Evolutionary conservation across 2,888 invertebrate species (phyloP), one percentile per base, ranked within the genome.

Genomic region (Poecilus cupreus): DNA sequence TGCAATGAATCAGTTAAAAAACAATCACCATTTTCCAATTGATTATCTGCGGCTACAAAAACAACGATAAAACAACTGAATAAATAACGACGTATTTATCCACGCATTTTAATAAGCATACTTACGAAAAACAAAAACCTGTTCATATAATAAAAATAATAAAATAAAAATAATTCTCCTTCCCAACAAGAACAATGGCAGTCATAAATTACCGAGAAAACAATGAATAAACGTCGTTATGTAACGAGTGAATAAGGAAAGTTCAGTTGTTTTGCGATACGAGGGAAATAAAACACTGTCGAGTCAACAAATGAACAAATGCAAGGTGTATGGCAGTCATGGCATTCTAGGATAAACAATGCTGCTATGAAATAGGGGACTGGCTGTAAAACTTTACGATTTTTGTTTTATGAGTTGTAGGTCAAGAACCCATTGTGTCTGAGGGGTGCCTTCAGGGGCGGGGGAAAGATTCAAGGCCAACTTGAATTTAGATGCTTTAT

Each of bases 91-190:
- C 60, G 22, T 60, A 26, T 60, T 60, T 60, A 60, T n/a, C 60
- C 60, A 60, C 60, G 24, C 60, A 60, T 60, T 60, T n/a, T 60
- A 57, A 46, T 46, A 46, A 46, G 11, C 46, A 46, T 46, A 26
- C 60, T 5, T 37, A 37, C 3, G 16, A 16, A 51, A 43, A 68
- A 64, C 64, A 64, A 64, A 51, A 64, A 68, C 64, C 64, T 32
- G 64, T 68, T 68, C 32, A 18, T 24, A 20, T 54, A 60, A 60
- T 13, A 68, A 68, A 64, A 64, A 64, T 10, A 64, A 68, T 18
- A 68, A 51, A 18, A 68, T 60, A 32, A 60, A 60, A 60, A 60
- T 68, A 68, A 68, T 32, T 68, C 64, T 37, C 64, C 64, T 68
- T 68, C 64, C 37, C 64, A 68, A 39, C 13, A 11, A 18, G 64